phyloP scores from a whole-genome alignment of 2,797 vertebrate genomes.

The Morelia viridis region DNA sequence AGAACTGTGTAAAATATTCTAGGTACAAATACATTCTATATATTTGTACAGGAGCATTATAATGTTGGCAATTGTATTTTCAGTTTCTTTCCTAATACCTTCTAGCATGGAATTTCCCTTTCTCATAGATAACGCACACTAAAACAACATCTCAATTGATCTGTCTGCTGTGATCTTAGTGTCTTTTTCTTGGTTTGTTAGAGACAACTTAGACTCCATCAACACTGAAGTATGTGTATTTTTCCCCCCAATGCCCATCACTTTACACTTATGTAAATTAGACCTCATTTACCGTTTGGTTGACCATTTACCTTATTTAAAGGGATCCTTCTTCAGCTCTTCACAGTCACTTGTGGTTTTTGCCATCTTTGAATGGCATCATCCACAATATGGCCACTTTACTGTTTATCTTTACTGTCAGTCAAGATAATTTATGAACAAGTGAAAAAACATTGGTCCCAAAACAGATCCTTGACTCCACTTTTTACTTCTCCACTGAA shows the following conservation, averaged over 20 bases:
- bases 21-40: background rate
- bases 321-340: background rate
- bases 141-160: background rate
- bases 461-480: background rate
- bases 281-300: background rate
- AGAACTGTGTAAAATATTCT: background rate
- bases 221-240: background rate
- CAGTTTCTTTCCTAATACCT: background rate
- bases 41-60: background rate
- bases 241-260: background rate
- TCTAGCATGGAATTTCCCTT: background rate
- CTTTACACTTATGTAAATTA: background rate
- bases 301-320: background rate
- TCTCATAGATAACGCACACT: background rate
- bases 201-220: background rate
- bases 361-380: background rate
- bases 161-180: background rate
- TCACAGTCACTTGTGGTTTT: background rate
- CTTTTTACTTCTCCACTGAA: background rate
- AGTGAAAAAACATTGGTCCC: background rate
- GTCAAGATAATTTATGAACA: background rate
- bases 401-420: background rate
- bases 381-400: background rate
- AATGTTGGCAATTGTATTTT: background rate
- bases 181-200: background rate